Base-by-base conservation (phyloP, 2,113 vertebrate genomes). In the Cottus gobio region DNA sequence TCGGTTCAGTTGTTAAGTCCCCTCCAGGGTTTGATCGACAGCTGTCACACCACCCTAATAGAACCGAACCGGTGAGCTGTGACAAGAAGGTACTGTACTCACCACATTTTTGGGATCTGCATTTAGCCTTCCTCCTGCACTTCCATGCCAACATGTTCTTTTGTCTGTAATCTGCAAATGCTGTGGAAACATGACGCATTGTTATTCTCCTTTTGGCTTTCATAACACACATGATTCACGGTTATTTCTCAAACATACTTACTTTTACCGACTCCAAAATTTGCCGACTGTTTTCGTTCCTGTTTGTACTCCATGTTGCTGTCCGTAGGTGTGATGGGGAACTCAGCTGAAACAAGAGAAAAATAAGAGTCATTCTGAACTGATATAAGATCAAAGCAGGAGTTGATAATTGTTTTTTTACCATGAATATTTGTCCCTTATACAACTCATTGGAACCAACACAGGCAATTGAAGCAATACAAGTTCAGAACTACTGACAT, bases 21-120 rank as follows among this genome's bases (percentile, higher is more conserved):
- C 48, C 20, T 22, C 20, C 48, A 50, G 48, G 48, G 20, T 50
- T 50, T 18, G 24, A 56, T 13, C 2, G n/a, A 26, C n/a, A 56
- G 54, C 24, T 56, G 26, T 56, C n/a, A 26, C 54, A 56, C 24
- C 24, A 56, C 24, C 54, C 11, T 4, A 26, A 26, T 13, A 28
- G 5, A 57, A 28, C 54, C 24, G 22, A 50, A 22, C 48, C 48
- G 7, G 5, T 26, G 26, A 57, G 54, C 54, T 56, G 54, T 13
- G 54, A 28, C 18, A 52, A 37, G 62, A 71, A 3, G 8, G 2
- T 56, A 7, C 5, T 4, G 1, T 31, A 77, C 96, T 96, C 95
- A 99, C 98, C 96, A 97, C 96, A 94, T 98, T 96, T 92, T 98
- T 97, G 16, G 98, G 97, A 86, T 99, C 97, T 16, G 97, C 95